Percentiles rank a stretch among this genome's conserved stretches.
phyloP scores from a whole-genome alignment of 2,113 vertebrate genomes.

The Ahaetulla prasina region DNA sequence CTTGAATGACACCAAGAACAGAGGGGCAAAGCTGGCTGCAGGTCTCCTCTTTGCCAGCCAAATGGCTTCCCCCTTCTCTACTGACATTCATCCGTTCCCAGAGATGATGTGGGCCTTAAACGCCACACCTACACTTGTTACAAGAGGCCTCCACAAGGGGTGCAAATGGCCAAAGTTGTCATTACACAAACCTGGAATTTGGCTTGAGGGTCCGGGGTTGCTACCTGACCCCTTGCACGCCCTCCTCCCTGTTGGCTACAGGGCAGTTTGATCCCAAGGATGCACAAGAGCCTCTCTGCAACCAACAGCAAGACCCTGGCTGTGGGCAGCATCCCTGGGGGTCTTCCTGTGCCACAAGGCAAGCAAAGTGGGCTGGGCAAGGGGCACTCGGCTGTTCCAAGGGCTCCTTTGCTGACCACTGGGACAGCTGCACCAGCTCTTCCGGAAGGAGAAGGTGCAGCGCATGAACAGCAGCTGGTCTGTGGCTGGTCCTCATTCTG shows the following conservation, averaged over 20 bases:
- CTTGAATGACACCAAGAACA: not conserved
- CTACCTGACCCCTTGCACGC: not conserved
- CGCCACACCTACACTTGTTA: not conserved
- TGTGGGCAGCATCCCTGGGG: not conserved
- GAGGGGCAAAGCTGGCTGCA: not conserved
- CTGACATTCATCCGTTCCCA: not conserved
- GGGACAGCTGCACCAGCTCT: not conserved
- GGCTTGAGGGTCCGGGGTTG: not conserved
- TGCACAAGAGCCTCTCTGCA: no score
- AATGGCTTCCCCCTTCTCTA: not conserved
- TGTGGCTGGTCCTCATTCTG: not conserved
- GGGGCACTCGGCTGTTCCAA: not conserved
- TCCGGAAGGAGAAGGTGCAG: not conserved
- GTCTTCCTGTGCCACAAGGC: not conserved
- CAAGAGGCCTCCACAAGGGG: not conserved
- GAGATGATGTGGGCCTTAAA: not conserved
- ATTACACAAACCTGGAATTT: not conserved
- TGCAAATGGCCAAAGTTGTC: not conserved
- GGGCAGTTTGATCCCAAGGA: not conserved
- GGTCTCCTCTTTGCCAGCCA: not conserved
- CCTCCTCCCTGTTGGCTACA: not conserved
- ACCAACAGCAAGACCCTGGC: not conserved
- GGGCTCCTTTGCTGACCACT: not conserved
- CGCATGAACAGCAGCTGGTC: not conserved
- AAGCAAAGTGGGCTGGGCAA: not conserved